Evolutionary conservation across 2,113 vertebrate genomes (phyloP), one percentile per base, ranked within the genome.

Genomic region (Hepsetus odoe): DNA sequence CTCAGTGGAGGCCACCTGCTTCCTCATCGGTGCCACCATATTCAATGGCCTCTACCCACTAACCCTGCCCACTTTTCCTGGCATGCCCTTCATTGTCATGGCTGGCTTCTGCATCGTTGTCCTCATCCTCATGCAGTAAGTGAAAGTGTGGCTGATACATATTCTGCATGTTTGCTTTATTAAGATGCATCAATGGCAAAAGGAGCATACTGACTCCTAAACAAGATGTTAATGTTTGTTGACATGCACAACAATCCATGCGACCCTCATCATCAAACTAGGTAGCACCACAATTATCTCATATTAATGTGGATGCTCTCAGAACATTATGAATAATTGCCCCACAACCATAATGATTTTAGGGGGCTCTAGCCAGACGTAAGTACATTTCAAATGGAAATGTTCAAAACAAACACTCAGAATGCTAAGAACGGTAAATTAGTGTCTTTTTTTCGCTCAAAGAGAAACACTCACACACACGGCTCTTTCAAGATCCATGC

Each of bases 11-110:
- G 82, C 87, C 14, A 78, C 72, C 26, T 86, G 84, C 72, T 67
- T 82, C n/a, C 38, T 86, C 24, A 61, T 86, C 10, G 51, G 61
- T 26, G 82, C 51, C 11, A 22, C 10, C 22, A 69, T 88, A 40
- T 88, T 88, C 64, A 85, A 85, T 0, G 79, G 85, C 22, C 72
- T 88, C 20, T 88, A 86, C 69, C 84, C 87, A 30, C 69, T 82
- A 68, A 85, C 87, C 62, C 68, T 88, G 64, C 13, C 74, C 10
- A 83, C 82, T 7, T 80, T 88, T 28, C 85, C 87, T 12, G 87
- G 87, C n/a, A 86, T 86, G 83, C 67, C 82, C 33, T 88, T 84
- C 32, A 84, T 88, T 77, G 61, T 85, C 59, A 88, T 88, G 85
- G 82, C 82, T 38, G 74, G 22, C 40, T 85, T 88, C 58, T 64